Conservation (phyloP, 2,113 vertebrate genomes). For the Dipodomys stephensi region DNA sequence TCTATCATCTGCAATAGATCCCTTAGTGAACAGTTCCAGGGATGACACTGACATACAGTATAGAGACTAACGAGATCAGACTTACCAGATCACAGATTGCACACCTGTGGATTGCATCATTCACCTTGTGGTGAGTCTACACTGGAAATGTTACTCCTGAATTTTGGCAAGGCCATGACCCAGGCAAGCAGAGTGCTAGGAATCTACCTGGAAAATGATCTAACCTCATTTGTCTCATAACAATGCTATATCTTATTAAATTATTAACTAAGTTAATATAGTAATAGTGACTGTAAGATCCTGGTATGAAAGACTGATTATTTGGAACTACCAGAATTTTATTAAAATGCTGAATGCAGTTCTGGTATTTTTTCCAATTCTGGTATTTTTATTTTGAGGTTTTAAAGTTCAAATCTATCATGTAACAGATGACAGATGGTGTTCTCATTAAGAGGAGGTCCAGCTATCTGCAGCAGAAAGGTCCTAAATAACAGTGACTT, state of each 20-base stretch:
- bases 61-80: background rate
- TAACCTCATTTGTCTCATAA: background rate
- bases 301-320: background rate
- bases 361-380: background rate
- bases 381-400: background rate
- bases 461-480: constrained; percentile 29
- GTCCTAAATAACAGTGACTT: background rate
- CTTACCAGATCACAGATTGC: background rate
- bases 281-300: background rate
- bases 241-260: background rate
- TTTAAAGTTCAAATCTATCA: constrained; percentile 15
- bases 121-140: background rate
- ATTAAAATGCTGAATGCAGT: constrained; percentile 30
- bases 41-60: background rate
- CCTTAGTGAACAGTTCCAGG: background rate
- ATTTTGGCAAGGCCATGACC: background rate
- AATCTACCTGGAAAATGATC: background rate
- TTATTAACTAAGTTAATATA: background rate
- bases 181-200: background rate
- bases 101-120: background rate
- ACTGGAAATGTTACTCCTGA: background rate
- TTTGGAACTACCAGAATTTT: background rate
- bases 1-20: background rate
- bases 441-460: background rate
- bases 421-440: background rate